Percentiles rank a stretch among this genome's conserved stretches.
These are phyloP conservation scores for Mesoligia furuncula DNA, from an alignment of 2,888 invertebrate species.

Conservation along the genomic window DNA sequence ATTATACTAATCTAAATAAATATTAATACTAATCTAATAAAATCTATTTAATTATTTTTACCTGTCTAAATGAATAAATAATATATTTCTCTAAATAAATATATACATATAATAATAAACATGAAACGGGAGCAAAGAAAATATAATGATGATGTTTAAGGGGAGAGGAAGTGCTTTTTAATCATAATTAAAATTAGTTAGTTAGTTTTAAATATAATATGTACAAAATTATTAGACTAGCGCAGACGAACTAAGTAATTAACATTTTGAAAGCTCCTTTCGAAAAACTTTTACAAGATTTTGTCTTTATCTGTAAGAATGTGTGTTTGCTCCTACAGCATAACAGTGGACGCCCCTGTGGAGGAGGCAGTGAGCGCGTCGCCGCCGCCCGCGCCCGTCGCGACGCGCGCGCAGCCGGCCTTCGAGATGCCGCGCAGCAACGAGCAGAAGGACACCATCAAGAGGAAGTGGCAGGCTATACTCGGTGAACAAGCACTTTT, in stretches of 20 bases:
- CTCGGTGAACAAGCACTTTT: conserved; percentile 18
- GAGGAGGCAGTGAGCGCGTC: conserved; percentile 70
- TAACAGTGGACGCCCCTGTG: conserved; percentile 70
- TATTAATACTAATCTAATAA: too few relatives aligned
- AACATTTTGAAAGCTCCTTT: background rate
- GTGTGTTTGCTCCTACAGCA: conserved; percentile 17
- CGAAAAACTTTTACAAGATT: background rate
- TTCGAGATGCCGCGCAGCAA: conserved; percentile 91
- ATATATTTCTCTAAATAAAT: too few relatives aligned
- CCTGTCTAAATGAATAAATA: too few relatives aligned
- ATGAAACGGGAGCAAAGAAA: too few relatives aligned
- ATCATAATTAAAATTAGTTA: too few relatives aligned
- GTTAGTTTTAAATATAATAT: background rate
- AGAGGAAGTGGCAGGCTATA: conserved; percentile 95
- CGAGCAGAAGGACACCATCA: conserved; percentile 95
- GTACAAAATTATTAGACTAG: background rate
- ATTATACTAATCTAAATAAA: too few relatives aligned
- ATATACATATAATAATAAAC: too few relatives aligned
- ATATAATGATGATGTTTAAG: too few relatives aligned
- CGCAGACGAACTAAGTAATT: background rate
- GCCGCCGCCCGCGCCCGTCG: conserved; percentile 71
- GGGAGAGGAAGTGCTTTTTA: too few relatives aligned
- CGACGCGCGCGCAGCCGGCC: conserved; percentile 75
- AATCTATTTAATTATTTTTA: too few relatives aligned
- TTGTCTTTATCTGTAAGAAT: background rate